Conservation (phyloP, 2,888 invertebrate species). For the Podabrus alpinus region DNA sequence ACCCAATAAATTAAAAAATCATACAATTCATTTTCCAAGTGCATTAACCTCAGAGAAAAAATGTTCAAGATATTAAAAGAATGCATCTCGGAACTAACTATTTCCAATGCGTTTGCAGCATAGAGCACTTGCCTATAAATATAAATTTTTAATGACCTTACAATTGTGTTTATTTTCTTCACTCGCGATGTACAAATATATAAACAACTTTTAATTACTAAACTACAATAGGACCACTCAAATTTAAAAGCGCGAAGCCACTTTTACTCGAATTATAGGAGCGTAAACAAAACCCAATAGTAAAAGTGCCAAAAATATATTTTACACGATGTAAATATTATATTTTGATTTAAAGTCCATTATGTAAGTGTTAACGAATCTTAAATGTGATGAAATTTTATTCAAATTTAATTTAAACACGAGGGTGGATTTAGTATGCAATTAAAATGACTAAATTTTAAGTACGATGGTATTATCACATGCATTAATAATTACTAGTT, state of each 20-base stretch:
- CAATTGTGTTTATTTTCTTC: slow-evolving; percentile 1
- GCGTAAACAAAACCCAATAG: neutral
- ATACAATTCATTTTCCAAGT: neutral
- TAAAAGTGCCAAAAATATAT: neutral
- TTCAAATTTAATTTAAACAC: no score
- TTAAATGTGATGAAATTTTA: no score
- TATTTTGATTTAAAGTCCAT: neutral
- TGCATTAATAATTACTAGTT: no score
- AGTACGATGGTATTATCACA: no score
- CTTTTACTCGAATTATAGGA: neutral
- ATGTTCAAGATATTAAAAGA: slow-evolving; percentile 1
- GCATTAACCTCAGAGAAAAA: neutral
- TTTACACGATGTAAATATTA: neutral
- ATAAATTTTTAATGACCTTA: slow-evolving; percentile 1
- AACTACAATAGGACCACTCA: neutral
- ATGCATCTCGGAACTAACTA: slow-evolving; percentile 14
- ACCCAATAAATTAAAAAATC: neutral
- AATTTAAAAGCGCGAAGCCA: neutral
- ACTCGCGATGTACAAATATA: neutral
- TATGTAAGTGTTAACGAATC: neutral
- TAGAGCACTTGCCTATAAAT: neutral
- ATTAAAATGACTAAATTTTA: no score
- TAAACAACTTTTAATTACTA: neutral
- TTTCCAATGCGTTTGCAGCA: slow-evolving; percentile 12
- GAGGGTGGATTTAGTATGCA: no score